A percentile compares a stretch with the other conserved stretches of the same genome.
Evolutionary conservation across 2,113 vertebrate species (phyloP).

Genomic region (Gambusia affinis): DNA sequence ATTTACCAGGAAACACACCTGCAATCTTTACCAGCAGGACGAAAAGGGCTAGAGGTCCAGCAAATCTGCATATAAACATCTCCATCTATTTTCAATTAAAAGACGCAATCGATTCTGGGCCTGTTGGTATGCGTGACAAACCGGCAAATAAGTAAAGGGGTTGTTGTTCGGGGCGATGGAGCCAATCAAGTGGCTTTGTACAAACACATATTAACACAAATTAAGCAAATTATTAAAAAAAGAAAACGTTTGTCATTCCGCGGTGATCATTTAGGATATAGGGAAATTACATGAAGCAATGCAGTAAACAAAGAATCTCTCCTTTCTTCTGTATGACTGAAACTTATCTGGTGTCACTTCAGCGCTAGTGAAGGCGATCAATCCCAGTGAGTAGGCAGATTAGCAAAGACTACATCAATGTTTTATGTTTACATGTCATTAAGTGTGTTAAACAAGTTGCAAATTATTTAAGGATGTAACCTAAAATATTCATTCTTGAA

Average conservation of each 20-base stretch:
- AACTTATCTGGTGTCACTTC: conserved; percentile 55
- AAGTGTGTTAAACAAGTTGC: conserved; percentile 25
- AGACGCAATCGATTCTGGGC: conserved; percentile 70
- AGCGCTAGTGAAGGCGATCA: conserved; percentile 54
- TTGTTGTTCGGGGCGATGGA: conserved; percentile 55
- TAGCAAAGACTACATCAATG: conserved; percentile 22
- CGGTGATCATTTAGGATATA: conserved; percentile 61
- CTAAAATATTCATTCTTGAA: conserved; percentile 15
- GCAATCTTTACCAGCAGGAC: conserved; percentile 26
- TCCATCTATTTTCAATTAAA: conserved; percentile 78
- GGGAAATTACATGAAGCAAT: conserved; percentile 65
- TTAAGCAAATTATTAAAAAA: conserved; percentile 62
- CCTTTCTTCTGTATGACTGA: conserved; percentile 49
- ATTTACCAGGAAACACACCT: conserved; percentile 46
- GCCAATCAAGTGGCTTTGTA: conserved; percentile 56
- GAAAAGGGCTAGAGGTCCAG: conserved; percentile 53
- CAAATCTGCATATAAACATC: conserved; percentile 74
- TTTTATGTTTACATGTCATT: conserved; percentile 30
- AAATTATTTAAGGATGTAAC: conserved; percentile 31
- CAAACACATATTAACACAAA: conserved; percentile 66
- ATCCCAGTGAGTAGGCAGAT: conserved; percentile 38
- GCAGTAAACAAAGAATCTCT: conserved; percentile 74
- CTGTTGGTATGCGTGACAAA: conserved; percentile 73
- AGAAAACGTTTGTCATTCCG: conserved; percentile 64
- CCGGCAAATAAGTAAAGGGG: conserved; percentile 62